Conservation (phyloP, 2,113 vertebrate species). For the Psittacula cyanocephala region DNA sequence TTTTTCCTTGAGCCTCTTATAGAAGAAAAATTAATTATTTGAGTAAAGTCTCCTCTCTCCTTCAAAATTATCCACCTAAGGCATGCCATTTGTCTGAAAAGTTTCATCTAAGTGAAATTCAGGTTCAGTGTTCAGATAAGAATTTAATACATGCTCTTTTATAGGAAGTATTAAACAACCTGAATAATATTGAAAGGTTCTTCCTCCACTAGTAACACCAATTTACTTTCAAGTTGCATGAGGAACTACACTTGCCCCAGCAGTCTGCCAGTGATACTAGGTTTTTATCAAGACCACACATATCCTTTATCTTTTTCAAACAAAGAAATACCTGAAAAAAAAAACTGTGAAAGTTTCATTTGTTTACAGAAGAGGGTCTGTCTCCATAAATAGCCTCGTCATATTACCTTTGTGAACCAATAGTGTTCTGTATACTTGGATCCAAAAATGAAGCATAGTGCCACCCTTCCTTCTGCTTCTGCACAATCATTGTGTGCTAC, state of each 20-base stretch:
- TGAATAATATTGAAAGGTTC: neutral
- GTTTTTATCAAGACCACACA: neutral
- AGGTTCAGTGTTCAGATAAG: neutral
- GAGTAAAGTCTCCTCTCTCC: neutral
- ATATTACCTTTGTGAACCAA: neutral
- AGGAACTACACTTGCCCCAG: neutral
- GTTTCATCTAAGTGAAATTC: neutral
- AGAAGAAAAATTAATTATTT: neutral
- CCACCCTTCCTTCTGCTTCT: neutral
- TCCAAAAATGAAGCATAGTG: neutral
- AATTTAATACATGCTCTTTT: neutral
- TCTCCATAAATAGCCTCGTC: neutral
- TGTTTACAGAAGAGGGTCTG: neutral
- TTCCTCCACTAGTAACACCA: neutral
- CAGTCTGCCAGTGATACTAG: neutral
- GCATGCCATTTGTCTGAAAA: neutral
- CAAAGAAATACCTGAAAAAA: neutral
- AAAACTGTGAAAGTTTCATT: neutral
- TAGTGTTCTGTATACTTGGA: neutral
- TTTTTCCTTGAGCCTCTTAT: neutral
- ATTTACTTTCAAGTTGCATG: neutral
- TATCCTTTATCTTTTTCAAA: neutral
- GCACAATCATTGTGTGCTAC: neutral
- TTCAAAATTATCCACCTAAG: neutral
- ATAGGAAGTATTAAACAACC: neutral